Evolutionary conservation across 2,113 vertebrate genomes (phyloP), one percentile per base, ranked within the genome.

Genomic region (Gambusia holbrooki): DNA sequence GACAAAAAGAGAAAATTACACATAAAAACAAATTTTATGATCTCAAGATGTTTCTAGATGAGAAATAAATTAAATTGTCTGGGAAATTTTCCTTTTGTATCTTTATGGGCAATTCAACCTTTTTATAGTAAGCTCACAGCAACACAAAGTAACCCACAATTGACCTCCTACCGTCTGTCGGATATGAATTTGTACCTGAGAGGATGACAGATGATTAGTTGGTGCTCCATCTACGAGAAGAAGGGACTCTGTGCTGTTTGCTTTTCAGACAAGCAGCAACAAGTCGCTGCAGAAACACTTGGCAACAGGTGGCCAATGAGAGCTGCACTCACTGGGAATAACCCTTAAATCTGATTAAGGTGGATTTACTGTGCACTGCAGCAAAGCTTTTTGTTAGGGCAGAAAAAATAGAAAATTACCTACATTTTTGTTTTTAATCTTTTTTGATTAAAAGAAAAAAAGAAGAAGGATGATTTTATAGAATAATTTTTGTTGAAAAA

Each of bases 231-330:
- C 69, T 79, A 76, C 58, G 65, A 15, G 66, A 14, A 67, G 14
- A 32, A 22, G 5, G 32, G 33, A 19, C 19, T 65, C 5, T 35
- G 19, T 58, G 22, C 51, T 58, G 51, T 58, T 58, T 58, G 8
- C 51, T 58, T 58, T 58, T 63, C 13, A 63, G 27, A 19, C 28
- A 30, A 63, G 0, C 14, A 6, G 28, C 63, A 32, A 65, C 63
- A 32, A 33, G 63, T 35, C 11, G 9, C 63, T 25, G 3, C 29
- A 22, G 66, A 73, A 42, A 7, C 17, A 58, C 72, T 58, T 71
- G 33, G 68, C 84, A 80, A 85, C 80, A 76, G 58, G 75, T 77
- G 77, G 65, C 79, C 85, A 86, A 84, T 84, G 40, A 86, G 71
- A 4, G 70, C 62, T 8, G 66, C 71, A 30, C 67, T 71, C 74